A percentile compares a stretch with the other conserved stretches of the same genome.
Conservation (phyloP, 2,888 invertebrate species). For the Melangyna quadrimaculata region DNA sequence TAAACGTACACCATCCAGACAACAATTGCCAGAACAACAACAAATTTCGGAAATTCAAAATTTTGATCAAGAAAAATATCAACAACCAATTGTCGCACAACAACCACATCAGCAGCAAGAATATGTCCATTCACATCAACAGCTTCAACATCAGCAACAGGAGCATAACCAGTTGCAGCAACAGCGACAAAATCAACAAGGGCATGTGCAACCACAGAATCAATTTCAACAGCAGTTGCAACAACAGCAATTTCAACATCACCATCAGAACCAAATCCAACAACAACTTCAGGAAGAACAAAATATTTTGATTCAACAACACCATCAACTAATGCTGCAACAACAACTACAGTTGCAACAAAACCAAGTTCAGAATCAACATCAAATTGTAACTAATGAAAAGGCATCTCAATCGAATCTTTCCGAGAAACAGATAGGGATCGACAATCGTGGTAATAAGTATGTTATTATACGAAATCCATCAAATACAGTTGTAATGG, state of each 20-base stretch:
- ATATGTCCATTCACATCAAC: neutral
- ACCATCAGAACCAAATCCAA: constrained; percentile 52
- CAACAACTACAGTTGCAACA: constrained; percentile 45
- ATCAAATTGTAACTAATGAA: constrained; percentile 39
- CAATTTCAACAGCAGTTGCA: constrained; percentile 75
- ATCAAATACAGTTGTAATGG: constrained; percentile 49
- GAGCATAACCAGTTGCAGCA: constrained; percentile 56
- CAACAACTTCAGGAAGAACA: constrained; percentile 59
- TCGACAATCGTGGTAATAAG: constrained; percentile 79
- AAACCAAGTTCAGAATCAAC: constrained; percentile 38
- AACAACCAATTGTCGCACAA: constrained; percentile 1
- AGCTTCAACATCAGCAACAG: constrained; percentile 15
- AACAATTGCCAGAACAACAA: constrained; percentile 48
- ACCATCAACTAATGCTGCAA: constrained; percentile 47
- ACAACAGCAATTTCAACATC: constrained; percentile 35
- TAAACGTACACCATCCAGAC: constrained; percentile 42
- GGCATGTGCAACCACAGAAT: constrained; percentile 9
- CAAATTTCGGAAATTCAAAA: neutral
- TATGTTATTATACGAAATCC: constrained; percentile 75
- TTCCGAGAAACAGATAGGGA: constrained; percentile 73
- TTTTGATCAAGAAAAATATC: constrained; percentile 32
- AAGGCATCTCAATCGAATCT: constrained; percentile 10
- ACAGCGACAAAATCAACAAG: constrained; percentile 15
- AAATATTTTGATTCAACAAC: constrained; percentile 46
- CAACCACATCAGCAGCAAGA: constrained; percentile 13